Percentiles rank a stretch among this genome's conserved stretches.
These are phyloP conservation scores for Terrapene triunguis DNA, from an alignment of 2,113 vertebrate species.

Conservation along the genomic window DNA sequence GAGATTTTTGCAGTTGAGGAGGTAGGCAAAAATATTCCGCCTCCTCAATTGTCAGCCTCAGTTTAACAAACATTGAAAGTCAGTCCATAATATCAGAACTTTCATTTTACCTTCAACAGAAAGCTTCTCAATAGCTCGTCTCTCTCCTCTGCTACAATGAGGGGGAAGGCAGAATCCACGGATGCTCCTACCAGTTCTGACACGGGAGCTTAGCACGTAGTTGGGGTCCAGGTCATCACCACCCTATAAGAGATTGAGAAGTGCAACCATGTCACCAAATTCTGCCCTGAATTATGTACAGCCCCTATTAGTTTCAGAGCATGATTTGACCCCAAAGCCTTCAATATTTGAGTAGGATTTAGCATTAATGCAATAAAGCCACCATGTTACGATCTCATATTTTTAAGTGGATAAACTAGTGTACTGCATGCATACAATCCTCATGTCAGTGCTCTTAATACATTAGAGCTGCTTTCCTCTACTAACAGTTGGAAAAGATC, in stretches of 20 bases:
- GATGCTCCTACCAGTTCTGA: constrained; percentile 95
- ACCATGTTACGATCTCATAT: too few species aligned
- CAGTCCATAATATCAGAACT: not conserved
- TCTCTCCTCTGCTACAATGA: constrained; percentile 95
- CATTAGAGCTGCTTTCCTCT: not conserved
- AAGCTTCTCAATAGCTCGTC: constrained; percentile 92
- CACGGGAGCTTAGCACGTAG: constrained; percentile 96
- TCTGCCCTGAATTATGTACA: not conserved
- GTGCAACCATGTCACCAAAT: not conserved
- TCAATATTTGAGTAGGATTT: not conserved
- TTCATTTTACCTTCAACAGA: constrained; percentile 89
- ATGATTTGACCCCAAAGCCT: not conserved
- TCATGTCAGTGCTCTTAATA: not conserved
- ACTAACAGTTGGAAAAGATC: not conserved
- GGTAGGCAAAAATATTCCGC: not conserved
- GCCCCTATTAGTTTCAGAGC: not conserved
- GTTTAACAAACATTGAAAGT: not conserved
- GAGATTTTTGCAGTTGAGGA: not conserved
- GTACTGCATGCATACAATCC: not conserved
- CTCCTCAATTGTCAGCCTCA: not conserved
- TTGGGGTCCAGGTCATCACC: constrained; percentile 95
- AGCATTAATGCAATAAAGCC: not conserved
- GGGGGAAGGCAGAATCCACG: constrained; percentile 95
- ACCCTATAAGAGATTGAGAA: constrained; percentile 80
- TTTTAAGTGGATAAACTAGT: not conserved